Base-by-base conservation (phyloP, 1,140 invertebrate species). In the Diuraphis noxia region DNA sequence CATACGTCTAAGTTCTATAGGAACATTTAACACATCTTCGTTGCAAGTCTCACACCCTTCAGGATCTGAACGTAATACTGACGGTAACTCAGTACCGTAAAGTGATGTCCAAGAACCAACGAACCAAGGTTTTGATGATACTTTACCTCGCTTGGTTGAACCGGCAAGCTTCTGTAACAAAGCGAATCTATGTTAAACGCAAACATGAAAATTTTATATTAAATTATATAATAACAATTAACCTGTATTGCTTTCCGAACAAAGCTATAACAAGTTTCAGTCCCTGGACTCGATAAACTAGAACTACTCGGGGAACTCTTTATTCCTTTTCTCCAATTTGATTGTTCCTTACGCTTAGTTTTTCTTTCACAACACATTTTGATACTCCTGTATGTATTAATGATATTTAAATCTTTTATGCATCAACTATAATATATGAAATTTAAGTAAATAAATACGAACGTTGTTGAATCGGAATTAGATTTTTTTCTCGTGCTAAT, bases 191-290 rank as follows among this genome's bases (percentile, higher is more conserved):
- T 84, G 38, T 43, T 56, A 77, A 72, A 92, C 46, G 72, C 40
- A 56, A 38, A 87, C 49, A 56, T 17, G 34, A 38, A n/a, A 30
- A 36, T 17, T 56, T 85, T 38, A 38, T n/a, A n/a, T n/a, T n/a
- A n/a, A 21, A 49, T 86, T 1, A 38, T n/a, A 19, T 56, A 30
- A 40, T 87, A 87, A 49, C 40, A 92, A 88, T 92, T 93, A 94
- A 96, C 96, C 94, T 98, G 97, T 63, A 98, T 95, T 13, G 98
- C 98, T 93, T 97, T 95, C 84, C 97, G 95, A 9, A 98, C 97
- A 93, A 98, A 98, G 93, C 97, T 98, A 94, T 98, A 98, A 93
- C 98, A 98, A 13, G 97, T 98, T 94, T 98, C 98, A 93, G 98
- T 98, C 9, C 43, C 89, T 30, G 98, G 97, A 92, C 97, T 98